These are phyloP conservation scores for Smithornis capensis DNA, from an alignment of 2,113 vertebrate species.

Conservation along the genomic window DNA sequence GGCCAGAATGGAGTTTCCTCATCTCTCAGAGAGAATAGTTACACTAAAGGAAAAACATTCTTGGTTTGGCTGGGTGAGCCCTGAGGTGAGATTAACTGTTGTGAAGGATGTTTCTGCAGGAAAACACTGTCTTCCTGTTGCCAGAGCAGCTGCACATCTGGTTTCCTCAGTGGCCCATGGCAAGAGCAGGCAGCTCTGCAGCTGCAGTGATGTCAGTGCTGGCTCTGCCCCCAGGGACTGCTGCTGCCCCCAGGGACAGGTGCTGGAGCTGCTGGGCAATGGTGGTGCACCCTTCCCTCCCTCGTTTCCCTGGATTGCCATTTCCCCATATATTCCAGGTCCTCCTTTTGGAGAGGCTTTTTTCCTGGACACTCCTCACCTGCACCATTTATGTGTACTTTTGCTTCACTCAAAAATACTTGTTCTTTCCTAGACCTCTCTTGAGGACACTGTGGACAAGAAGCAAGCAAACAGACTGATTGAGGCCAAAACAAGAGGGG, in stretches of 20 bases:
- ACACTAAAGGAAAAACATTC: not conserved
- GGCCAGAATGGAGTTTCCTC: not conserved
- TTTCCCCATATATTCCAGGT: not conserved
- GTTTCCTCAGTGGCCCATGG: fast-evolving
- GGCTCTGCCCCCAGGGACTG: not conserved
- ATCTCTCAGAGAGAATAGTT: not conserved
- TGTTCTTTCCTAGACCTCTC: not conserved
- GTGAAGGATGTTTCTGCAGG: not conserved
- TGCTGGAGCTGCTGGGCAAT: not conserved
- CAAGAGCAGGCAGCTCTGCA: not conserved
- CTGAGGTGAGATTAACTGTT: not conserved
- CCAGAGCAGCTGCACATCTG: not conserved
- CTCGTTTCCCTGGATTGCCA: not conserved
- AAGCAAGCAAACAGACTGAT: not conserved
- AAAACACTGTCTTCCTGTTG: fast-evolving
- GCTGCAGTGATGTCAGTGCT: not conserved
- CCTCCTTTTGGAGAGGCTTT: not conserved
- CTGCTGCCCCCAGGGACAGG: not conserved
- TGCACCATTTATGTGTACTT: not conserved
- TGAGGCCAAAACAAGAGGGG: not conserved
- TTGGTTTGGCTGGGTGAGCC: not conserved
- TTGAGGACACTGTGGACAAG: not conserved
- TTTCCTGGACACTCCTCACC: not conserved
- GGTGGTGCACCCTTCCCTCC: not conserved
- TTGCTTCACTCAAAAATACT: not conserved